Base-by-base conservation (phyloP, 1,140 invertebrate species). In the Lethocerus indicus region DNA sequence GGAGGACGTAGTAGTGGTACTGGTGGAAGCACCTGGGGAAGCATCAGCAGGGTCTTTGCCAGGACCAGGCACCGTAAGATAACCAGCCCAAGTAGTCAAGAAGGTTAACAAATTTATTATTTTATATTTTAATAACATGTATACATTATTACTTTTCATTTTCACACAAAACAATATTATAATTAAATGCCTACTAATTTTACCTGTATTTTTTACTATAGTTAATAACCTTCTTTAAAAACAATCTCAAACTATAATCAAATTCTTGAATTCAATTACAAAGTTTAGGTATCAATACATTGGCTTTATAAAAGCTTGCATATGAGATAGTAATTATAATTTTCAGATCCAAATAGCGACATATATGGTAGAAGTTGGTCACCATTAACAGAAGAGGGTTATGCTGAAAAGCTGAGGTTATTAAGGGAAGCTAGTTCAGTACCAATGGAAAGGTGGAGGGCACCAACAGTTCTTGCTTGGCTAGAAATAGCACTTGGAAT, bases 391-490 rank as follows among this genome's bases (percentile, higher is more conserved):
- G 81, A 86, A 58, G 84, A 87, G 61, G 83, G 81, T 49, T 87
- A 86, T 59, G 78, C 82, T 26, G 84, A 88, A 60, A 87, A 87
- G 63, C 64, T 87, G 27, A 68, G 78, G 39, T 64, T 89, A 25
- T 67, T 92, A 7, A 74, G 88, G 26, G 87, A 92, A 65, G 86
- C 87, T 4, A 83, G 82, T 2, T 79, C 82, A 1, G 70, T 89
- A 51, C 86, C 87, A n/a, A 83, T 93, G 70, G 83, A 88, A 54
- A 71, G 84, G 58, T 95, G 90, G 90, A 75, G 87, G 53, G 88
- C 89, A 18, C 81, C 84, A 0, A 90, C 89, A 37, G 89, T 95
- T 32, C 73, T 92, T 13, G 87, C 90, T 1, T 95, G 90, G 90
- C 67, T 94, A 29, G 89, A 93, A 67, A 78, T 93, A 18, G 85